A percentile compares a stretch with the other conserved stretches of the same genome.
Conservation (phyloP, 2,113 vertebrate species). For the Gasterosteus nipponicus region DNA sequence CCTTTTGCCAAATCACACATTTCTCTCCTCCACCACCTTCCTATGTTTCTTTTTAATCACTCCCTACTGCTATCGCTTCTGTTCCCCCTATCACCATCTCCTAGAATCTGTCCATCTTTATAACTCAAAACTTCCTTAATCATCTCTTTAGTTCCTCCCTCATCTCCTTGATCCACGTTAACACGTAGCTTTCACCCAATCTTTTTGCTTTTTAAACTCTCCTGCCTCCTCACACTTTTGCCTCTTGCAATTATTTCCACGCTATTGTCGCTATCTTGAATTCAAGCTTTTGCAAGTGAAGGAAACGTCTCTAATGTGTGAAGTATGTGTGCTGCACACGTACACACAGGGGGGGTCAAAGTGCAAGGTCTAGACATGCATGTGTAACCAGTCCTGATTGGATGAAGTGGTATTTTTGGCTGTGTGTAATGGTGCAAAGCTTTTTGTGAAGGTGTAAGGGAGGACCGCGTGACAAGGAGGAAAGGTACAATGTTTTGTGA, state of each 20-base stretch:
- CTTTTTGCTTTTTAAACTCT: not conserved
- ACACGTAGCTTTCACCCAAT: not conserved
- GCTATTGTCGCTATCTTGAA: not conserved
- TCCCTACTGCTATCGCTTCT: slow-evolving; percentile 20
- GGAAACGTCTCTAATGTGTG: not conserved
- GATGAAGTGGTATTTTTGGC: not conserved
- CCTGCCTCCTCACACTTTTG: no score
- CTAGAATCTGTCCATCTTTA: not conserved
- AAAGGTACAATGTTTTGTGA: slow-evolving; percentile 11
- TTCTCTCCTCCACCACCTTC: slow-evolving; percentile 38
- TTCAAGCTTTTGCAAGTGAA: not conserved
- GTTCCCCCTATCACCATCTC: slow-evolving; percentile 10
- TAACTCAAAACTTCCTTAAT: slow-evolving; percentile 1
- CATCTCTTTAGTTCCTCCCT: not conserved
- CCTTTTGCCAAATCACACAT: slow-evolving; percentile 47
- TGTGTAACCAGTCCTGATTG: slow-evolving; percentile 11
- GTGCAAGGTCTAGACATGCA: not conserved
- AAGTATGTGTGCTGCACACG: not conserved
- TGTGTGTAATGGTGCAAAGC: not conserved
- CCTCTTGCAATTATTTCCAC: not conserved
- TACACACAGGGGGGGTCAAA: not conserved
- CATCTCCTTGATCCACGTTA: not conserved
- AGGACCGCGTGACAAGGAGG: not conserved
- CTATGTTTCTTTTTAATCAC: slow-evolving; percentile 38
- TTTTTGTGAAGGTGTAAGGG: not conserved